phyloP scores from a whole-genome alignment of 1,140 invertebrate species.

The Mizuhopecten yessoensis region DNA sequence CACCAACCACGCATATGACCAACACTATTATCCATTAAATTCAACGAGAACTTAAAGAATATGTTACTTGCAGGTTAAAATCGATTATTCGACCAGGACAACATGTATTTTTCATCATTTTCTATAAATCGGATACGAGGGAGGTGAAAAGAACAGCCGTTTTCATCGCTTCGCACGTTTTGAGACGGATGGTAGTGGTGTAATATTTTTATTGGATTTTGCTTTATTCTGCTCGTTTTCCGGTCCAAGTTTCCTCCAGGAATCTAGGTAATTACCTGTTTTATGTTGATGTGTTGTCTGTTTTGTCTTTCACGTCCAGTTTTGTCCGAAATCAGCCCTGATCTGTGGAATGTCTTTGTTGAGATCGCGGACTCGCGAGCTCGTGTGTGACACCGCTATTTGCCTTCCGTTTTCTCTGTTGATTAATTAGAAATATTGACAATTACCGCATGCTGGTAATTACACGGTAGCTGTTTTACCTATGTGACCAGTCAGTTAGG shows the following conservation, averaged over 20 bases:
- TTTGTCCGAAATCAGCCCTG: slow-evolving; percentile 29
- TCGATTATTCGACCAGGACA: not conserved
- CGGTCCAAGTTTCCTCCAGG: slow-evolving; percentile 6
- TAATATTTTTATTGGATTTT: slow-evolving; percentile 60
- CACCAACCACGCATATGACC: not conserved
- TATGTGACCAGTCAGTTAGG: not conserved
- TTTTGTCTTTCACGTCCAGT: not conserved
- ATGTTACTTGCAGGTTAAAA: not conserved
- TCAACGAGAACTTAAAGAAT: slow-evolving; percentile 42
- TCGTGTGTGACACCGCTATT: not conserved
- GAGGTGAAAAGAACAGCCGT: slow-evolving; percentile 54
- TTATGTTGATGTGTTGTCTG: not conserved
- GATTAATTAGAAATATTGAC: not conserved
- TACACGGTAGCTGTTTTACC: not conserved
- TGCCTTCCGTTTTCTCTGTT: slow-evolving; percentile 42
- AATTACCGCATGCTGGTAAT: not conserved
- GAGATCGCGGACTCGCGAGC: not conserved
- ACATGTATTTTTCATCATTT: slow-evolving; percentile 10
- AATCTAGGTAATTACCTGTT: slow-evolving; percentile 53
- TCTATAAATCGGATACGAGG: slow-evolving; percentile 47
- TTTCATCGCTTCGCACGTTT: slow-evolving; percentile 63
- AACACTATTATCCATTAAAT: not conserved
- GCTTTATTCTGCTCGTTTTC: slow-evolving; percentile 39
- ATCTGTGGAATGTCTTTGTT: slow-evolving; percentile 56
- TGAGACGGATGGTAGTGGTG: slow-evolving; percentile 57